Percentiles rank a stretch among this genome's conserved stretches.
phyloP scores from a whole-genome alignment of 2,113 vertebrate genomes.

The Crotalus horridus region DNA sequence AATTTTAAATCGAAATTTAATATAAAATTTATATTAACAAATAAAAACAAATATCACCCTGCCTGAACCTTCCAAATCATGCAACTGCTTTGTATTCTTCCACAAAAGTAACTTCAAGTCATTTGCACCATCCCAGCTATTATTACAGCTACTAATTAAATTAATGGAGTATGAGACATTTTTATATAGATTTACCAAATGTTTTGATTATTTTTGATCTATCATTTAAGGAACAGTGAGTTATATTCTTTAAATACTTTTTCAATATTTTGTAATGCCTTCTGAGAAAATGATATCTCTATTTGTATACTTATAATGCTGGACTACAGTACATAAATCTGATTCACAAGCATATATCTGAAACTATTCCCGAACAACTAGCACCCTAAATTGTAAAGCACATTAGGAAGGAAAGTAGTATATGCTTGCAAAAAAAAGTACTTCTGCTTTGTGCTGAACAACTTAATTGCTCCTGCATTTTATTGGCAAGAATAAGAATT shows the following conservation, averaged over 20 bases:
- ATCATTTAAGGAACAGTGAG: background rate
- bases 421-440: background rate
- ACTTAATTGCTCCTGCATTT: background rate
- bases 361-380: background rate
- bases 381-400: slow-evolving; percentile 13
- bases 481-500: background rate
- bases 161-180: background rate
- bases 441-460: background rate
- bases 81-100: background rate
- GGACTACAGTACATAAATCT: background rate
- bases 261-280: background rate
- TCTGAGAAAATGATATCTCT: background rate
- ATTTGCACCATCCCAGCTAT: background rate
- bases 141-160: background rate
- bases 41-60: background rate
- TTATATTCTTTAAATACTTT: background rate
- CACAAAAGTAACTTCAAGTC: background rate
- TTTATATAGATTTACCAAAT: background rate
- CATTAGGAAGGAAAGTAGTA: background rate
- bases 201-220: background rate
- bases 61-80: background rate
- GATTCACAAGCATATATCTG: background rate
- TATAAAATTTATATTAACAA: background rate
- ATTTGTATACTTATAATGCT: background rate
- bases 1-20: background rate